phyloP scores from a whole-genome alignment of 1,140 invertebrate species.

The Diorhabda elongata region DNA sequence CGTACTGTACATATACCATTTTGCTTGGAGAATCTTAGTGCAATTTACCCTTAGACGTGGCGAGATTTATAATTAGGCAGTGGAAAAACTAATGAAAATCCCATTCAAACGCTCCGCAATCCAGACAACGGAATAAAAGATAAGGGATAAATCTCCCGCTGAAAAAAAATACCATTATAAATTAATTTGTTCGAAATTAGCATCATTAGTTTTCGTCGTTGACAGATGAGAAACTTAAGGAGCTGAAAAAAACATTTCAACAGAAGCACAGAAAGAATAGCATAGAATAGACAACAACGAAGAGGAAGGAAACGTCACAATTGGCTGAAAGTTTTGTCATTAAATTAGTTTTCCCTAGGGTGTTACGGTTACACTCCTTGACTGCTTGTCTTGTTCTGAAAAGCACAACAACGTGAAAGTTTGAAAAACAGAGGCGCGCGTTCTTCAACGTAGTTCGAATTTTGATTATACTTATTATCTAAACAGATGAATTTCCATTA shows the following conservation, averaged over 20 bases:
- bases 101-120: neutral
- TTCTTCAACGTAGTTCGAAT: neutral
- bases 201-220: conserved; percentile 10
- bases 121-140: neutral
- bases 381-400: neutral
- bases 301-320: conserved; percentile 14
- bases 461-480: too few species aligned
- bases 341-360: conserved; percentile 11
- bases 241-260: conserved; percentile 13
- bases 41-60: neutral
- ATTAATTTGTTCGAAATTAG: conserved; percentile 14
- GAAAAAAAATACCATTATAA: conserved; percentile 11
- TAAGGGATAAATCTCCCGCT: conserved; percentile 5
- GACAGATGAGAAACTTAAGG: conserved; percentile 15
- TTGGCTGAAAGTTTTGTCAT: conserved; percentile 14
- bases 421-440: neutral
- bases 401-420: conserved; percentile 4
- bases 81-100: conserved; percentile 1
- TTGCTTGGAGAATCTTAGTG: neutral
- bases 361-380: conserved; percentile 11
- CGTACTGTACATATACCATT: too few species aligned
- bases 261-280: neutral
- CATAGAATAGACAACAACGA: neutral
- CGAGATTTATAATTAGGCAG: neutral
- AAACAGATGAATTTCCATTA: too few species aligned